Base-by-base conservation (phyloP, 2,888 invertebrate species). In the Chloroclystis v-ata region DNA sequence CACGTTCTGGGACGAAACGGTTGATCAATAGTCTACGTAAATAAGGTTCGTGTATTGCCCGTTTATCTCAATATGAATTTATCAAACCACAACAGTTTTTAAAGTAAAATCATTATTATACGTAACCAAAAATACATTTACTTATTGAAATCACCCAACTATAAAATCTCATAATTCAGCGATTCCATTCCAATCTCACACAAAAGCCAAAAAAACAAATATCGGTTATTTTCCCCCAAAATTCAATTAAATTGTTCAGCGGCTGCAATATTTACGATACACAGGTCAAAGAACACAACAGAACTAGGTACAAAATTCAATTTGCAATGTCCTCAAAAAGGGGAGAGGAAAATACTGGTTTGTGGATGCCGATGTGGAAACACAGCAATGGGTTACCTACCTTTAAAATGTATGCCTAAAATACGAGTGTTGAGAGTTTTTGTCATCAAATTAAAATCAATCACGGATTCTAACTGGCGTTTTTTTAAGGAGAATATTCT, bases 261-360 rank as follows among this genome's bases (percentile, higher is more conserved):
- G 43, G 35, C 14, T 46, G 16, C 49, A 46, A 35, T 46, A 46
- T 50, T 50, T 50, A 43, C 35, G 40, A 25, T 33, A 12, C 46
- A 14, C 37, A 32, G 43, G 41, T 49, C 60, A 48, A 57, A 50
- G 53, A 54, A 59, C 56, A 50, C 50, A 56, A 64, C 65, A 66
- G 63, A 67, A 72, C 72, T 43, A 39, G 28, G 13, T 5, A 45
- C 46, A 43, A 40, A 43, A 43, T 73, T 72, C 72, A 74, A 75
- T 75, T 73, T 70, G 64, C 57, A 58, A 54, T 61, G 60, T 60
- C 54, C 52, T 43, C 49, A 65, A 71, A 73, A 75, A 75, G 72
- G 63, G 62, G 61, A 43, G 56, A 48, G 57, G 62, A 63, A 59
- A 69, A 73, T 74, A 74, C 20, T 20, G 20, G 20, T 20, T 20